Conservation (phyloP, 2,113 vertebrate species). For the Turnix velox region DNA sequence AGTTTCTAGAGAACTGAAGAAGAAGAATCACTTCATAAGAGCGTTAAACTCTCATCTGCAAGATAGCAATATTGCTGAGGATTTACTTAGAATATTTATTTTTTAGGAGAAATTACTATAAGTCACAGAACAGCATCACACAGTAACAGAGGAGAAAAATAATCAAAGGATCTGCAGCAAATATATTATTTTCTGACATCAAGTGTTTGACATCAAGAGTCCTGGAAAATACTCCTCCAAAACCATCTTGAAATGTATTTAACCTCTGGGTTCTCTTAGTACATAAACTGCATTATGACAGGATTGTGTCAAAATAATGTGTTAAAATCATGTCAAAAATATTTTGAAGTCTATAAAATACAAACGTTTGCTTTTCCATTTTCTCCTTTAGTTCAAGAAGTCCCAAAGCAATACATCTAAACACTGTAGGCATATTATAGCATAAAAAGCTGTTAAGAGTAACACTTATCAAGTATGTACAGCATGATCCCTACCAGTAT, state of each 20-base stretch:
- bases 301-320: background rate
- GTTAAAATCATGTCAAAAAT: background rate
- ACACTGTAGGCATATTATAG: background rate
- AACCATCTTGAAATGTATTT: background rate
- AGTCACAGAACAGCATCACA: background rate
- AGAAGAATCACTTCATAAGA: background rate
- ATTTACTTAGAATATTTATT: background rate
- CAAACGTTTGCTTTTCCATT: background rate
- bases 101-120: background rate
- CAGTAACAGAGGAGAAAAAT: background rate
- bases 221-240: background rate
- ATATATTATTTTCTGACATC: background rate
- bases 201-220: background rate
- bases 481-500: background rate
- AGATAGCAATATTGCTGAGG: background rate
- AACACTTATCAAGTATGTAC: background rate
- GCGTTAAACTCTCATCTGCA: background rate
- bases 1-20: background rate
- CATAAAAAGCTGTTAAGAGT: background rate
- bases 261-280: background rate
- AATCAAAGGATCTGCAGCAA: background rate
- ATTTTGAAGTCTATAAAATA: background rate
- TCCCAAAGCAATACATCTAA: conserved; percentile 1
- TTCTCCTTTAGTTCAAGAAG: background rate
- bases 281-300: background rate